Conservation (phyloP, 2,797 vertebrate genomes). For the Danio choprae region DNA sequence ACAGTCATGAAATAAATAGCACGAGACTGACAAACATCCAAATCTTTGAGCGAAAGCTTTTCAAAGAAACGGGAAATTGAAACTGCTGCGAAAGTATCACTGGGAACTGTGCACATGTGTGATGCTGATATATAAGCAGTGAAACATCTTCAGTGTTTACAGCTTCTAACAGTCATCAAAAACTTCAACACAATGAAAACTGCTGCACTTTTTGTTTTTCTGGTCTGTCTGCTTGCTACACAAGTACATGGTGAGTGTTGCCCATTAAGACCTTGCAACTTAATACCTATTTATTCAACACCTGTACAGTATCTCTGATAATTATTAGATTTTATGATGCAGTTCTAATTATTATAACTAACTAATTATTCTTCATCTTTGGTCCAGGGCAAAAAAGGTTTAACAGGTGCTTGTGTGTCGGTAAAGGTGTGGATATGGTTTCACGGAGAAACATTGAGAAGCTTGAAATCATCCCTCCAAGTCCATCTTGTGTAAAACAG, state of each 20-base stretch:
- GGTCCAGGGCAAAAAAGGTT: constrained; percentile 37
- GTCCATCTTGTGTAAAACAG: constrained; percentile 38
- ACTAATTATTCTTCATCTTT: background rate
- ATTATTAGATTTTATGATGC: background rate
- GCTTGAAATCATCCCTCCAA: constrained; percentile 46
- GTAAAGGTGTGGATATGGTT: constrained; percentile 4
- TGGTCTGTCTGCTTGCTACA: constrained; percentile 22
- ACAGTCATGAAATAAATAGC: background rate
- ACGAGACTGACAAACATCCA: background rate
- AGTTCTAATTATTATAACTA: too few relatives aligned
- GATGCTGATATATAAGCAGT: background rate
- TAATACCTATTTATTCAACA: background rate
- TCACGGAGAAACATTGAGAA: constrained; percentile 28
- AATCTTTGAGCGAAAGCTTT: background rate
- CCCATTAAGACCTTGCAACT: background rate
- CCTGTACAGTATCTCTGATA: too few relatives aligned
- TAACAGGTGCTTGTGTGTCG: constrained; percentile 46
- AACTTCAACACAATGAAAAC: background rate
- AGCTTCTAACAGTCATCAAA: background rate
- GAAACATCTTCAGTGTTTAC: background rate
- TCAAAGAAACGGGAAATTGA: constrained; percentile 31
- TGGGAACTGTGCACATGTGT: background rate
- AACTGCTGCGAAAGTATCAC: constrained; percentile 11
- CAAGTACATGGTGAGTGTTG: constrained; percentile 31
- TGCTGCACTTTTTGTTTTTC: constrained; percentile 17